Evolutionary conservation across 1,140 invertebrate genomes (phyloP).

Genomic region (Mercenaria mercenaria): DNA sequence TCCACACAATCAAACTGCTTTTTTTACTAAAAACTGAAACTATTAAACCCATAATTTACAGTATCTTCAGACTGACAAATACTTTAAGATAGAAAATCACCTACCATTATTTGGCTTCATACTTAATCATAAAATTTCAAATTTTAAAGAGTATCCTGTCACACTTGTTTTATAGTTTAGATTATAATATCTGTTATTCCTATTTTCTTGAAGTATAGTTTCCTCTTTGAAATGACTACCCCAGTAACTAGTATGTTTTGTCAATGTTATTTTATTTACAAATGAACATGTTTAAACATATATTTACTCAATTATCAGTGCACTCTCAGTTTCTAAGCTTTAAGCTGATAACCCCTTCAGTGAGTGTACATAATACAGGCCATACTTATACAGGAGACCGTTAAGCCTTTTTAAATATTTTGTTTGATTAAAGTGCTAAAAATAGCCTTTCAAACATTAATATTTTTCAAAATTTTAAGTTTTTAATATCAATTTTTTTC

Average conservation of each 20-base stretch:
- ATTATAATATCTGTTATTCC: too few relatives aligned
- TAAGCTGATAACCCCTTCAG: conserved; percentile 46
- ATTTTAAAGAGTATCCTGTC: background rate
- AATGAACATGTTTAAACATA: conserved; percentile 54
- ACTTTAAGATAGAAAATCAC: too few relatives aligned
- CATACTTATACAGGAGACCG: background rate
- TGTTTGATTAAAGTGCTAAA: conserved; percentile 14
- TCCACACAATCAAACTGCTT: too few relatives aligned
- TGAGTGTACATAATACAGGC: background rate
- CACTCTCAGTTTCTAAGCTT: background rate
- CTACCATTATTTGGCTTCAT: background rate
- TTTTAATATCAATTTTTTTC: background rate
- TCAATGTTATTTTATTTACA: conserved; percentile 25
- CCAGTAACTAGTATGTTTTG: conserved; percentile 36
- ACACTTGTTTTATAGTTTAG: background rate
- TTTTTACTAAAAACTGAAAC: too few relatives aligned
- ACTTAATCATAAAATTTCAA: too few relatives aligned
- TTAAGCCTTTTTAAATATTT: background rate
- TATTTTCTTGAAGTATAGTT: background rate
- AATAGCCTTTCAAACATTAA: background rate
- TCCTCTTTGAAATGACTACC: background rate
- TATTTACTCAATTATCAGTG: conserved; percentile 49
- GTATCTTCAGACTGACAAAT: too few relatives aligned
- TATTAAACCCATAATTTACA: too few relatives aligned
- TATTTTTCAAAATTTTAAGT: background rate